Evolutionary conservation across 1,140 invertebrate species (phyloP).

Genomic region (Arion vulgaris): DNA sequence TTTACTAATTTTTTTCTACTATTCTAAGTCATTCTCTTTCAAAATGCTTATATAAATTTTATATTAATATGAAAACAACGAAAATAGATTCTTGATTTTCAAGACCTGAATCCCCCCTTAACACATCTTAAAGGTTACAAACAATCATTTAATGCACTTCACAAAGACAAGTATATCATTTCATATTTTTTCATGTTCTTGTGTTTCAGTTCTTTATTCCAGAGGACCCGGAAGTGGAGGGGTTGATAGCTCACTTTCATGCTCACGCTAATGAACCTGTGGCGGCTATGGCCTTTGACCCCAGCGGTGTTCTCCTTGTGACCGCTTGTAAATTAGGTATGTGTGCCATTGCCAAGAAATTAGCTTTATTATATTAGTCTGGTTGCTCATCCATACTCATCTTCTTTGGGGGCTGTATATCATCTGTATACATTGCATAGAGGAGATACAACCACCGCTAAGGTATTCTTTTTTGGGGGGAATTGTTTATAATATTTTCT

Average conservation of each 20-base stretch:
- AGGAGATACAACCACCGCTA: slow-evolving; percentile 78
- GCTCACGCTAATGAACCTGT: slow-evolving; percentile 91
- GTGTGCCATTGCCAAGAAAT: background rate
- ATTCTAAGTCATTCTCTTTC: too few species aligned
- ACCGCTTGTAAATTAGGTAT: slow-evolving; percentile 89
- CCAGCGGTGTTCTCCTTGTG: slow-evolving; percentile 90
- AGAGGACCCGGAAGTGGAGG: slow-evolving; percentile 68
- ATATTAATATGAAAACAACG: too few species aligned
- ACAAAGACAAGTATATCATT: too few species aligned
- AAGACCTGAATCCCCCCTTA: too few species aligned
- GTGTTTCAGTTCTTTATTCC: slow-evolving; percentile 65
- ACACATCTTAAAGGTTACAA: too few species aligned
- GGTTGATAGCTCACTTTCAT: slow-evolving; percentile 91
- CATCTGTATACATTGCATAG: slow-evolving; percentile 96
- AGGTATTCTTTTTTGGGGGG: slow-evolving; percentile 68
- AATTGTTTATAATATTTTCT: too few species aligned
- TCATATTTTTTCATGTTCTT: too few species aligned
- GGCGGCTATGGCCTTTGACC: slow-evolving; percentile 92
- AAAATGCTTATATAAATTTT: too few species aligned
- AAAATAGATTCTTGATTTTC: too few species aligned
- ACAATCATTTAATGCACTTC: too few species aligned
- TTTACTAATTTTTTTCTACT: too few species aligned
- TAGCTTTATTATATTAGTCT: slow-evolving; percentile 78
- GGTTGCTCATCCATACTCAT: slow-evolving; percentile 91
- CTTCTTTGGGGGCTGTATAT: slow-evolving; percentile 91